Percentiles rank a stretch among this genome's conserved stretches.
Conservation (phyloP, 2,797 vertebrate species). For the Rhincodon typus region DNA sequence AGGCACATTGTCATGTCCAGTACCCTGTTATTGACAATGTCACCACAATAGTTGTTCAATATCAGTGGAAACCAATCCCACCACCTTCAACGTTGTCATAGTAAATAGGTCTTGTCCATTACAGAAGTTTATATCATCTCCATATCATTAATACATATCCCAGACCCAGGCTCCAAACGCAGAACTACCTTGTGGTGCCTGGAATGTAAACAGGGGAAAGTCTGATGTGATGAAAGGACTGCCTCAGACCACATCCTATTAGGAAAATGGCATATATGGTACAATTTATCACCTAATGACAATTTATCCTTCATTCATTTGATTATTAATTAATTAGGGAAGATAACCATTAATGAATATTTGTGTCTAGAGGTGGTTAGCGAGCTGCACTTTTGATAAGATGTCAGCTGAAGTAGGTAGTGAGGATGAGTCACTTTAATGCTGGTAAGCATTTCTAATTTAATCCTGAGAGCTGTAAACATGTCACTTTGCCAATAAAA, state of each 20-base stretch:
- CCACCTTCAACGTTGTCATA: not conserved
- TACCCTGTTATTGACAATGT: not conserved
- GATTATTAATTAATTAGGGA: slow-evolving; percentile 9
- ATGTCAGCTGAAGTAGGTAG: slow-evolving; percentile 8
- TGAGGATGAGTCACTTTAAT: slow-evolving; percentile 37
- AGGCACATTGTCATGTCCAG: not conserved
- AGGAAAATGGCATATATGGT: not conserved
- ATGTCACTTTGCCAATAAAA: slow-evolving; percentile 34
- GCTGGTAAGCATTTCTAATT: slow-evolving; percentile 22
- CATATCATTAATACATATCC: not conserved
- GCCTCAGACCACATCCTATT: not conserved
- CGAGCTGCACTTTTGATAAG: too few species aligned
- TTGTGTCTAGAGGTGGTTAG: not conserved
- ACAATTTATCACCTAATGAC: not conserved
- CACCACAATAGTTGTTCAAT: not conserved
- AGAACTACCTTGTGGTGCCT: not conserved
- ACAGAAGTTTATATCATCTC: not conserved
- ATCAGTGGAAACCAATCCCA: not conserved
- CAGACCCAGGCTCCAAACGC: too few species aligned
- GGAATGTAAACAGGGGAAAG: not conserved
- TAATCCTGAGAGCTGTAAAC: slow-evolving; percentile 36
- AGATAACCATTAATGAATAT: not conserved
- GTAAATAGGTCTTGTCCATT: not conserved
- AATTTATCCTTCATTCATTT: not conserved
- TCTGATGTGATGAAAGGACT: not conserved